Percentiles rank a stretch among this genome's conserved stretches.
These are phyloP conservation scores for Acyrthosiphon pisum DNA, from an alignment of 1,140 invertebrate species.

Conservation along the genomic window DNA sequence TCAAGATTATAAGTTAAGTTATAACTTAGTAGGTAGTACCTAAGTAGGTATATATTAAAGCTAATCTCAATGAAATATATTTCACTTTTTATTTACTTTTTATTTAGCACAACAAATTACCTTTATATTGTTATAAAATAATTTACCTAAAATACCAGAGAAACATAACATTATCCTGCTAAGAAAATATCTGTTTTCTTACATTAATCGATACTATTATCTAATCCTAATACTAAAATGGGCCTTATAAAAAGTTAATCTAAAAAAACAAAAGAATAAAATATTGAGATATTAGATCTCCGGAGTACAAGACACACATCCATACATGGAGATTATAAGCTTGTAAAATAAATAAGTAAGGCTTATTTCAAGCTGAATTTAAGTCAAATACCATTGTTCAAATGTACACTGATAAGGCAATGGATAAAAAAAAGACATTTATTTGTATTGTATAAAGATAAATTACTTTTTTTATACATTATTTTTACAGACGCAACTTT, in stretches of 20 bases:
- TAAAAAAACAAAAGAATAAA: background rate
- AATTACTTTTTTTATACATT: background rate
- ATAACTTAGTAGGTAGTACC: too few species aligned
- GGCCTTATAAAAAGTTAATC: background rate
- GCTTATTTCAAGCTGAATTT: background rate
- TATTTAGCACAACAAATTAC: background rate
- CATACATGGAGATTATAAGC: background rate
- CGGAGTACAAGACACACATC: background rate
- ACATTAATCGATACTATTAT: background rate
- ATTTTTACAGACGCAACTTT: background rate
- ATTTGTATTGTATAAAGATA: background rate
- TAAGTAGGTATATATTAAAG: background rate
- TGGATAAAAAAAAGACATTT: background rate
- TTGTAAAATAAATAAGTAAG: background rate
- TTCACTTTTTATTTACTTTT: background rate
- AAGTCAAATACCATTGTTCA: background rate
- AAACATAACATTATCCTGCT: background rate
- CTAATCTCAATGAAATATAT: background rate
- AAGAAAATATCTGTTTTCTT: background rate
- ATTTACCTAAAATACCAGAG: background rate
- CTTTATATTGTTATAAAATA: background rate
- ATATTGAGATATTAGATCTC: background rate
- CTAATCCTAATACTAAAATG: background rate
- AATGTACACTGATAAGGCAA: background rate
- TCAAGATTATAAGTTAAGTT: too few species aligned